Evolutionary conservation across 2,888 invertebrate genomes (phyloP).

Genomic region (Chirona hameri): DNA sequence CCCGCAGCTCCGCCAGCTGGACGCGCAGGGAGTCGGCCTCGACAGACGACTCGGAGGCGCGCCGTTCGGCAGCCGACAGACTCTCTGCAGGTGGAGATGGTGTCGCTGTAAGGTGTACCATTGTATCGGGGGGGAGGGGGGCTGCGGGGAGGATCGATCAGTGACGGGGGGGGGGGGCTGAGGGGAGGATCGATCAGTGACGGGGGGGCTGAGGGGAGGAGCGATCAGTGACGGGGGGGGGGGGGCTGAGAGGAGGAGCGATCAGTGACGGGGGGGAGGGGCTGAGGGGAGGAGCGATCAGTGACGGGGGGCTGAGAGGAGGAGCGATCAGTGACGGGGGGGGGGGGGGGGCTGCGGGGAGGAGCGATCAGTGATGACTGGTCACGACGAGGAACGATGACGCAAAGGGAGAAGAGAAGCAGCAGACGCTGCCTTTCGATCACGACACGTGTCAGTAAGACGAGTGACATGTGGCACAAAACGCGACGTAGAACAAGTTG

Average conservation of each 20-base stretch:
- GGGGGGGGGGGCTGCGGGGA: too few species aligned
- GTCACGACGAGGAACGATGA: too few species aligned
- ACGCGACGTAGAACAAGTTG: too few species aligned
- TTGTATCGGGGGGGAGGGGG: conserved; percentile 24
- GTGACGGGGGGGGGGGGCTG: background rate
- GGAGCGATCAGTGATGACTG: too few species aligned
- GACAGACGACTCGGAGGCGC: conserved; percentile 45
- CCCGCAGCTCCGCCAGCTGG: conserved; percentile 30
- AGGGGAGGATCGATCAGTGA: background rate
- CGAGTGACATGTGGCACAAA: too few species aligned
- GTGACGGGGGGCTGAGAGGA: too few species aligned
- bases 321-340: background rate
- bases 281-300: too few species aligned
- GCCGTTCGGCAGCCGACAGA: conserved; percentile 42
- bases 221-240: background rate
- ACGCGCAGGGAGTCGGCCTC: conserved; percentile 41
- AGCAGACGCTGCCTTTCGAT: too few species aligned
- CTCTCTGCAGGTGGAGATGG: conserved; percentile 41
- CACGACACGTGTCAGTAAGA: too few species aligned
- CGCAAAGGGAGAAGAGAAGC: too few species aligned
- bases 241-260: too few species aligned
- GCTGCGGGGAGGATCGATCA: background rate
- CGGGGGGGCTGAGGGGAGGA: background rate
- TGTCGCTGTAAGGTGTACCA: too few species aligned
- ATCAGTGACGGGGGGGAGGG: background rate